Evolutionary conservation across 1,140 invertebrate species (phyloP).

Genomic region (Arion vulgaris): DNA sequence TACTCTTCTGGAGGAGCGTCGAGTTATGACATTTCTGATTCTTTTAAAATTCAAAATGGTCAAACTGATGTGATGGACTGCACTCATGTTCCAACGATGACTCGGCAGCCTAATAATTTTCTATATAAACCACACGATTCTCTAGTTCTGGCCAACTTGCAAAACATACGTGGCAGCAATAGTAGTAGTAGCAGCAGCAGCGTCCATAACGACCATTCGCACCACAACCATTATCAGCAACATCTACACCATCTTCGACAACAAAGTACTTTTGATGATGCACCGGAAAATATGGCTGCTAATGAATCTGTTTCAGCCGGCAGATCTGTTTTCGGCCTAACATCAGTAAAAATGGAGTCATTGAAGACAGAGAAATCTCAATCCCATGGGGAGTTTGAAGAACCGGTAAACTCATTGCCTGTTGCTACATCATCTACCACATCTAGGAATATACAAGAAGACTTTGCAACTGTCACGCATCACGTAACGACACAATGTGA

Average conservation of each 20-base stretch:
- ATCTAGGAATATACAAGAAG: neutral
- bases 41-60: conserved; percentile 26
- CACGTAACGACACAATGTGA: neutral
- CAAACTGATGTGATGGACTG: conserved; percentile 2
- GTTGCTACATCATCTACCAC: neutral
- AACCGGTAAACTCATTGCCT: neutral
- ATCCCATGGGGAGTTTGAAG: neutral
- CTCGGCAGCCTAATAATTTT: conserved; percentile 1
- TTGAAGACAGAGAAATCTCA: neutral
- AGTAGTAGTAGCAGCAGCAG: neutral
- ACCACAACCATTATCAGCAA: conserved; percentile 16
- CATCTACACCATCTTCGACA: neutral
- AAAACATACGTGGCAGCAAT: neutral
- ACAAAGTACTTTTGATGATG: neutral
- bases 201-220: neutral
- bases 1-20: neutral
- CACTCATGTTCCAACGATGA: neutral
- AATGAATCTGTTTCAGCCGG: neutral
- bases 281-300: neutral
- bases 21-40: conserved; percentile 3
- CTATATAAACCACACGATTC: conserved; percentile 16
- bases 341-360: neutral
- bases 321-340: neutral
- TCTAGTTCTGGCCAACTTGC: neutral
- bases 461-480: neutral